These are phyloP conservation scores for Oasisia sp. DNA, from an alignment of 2,888 invertebrate species.

Conservation along the genomic window DNA sequence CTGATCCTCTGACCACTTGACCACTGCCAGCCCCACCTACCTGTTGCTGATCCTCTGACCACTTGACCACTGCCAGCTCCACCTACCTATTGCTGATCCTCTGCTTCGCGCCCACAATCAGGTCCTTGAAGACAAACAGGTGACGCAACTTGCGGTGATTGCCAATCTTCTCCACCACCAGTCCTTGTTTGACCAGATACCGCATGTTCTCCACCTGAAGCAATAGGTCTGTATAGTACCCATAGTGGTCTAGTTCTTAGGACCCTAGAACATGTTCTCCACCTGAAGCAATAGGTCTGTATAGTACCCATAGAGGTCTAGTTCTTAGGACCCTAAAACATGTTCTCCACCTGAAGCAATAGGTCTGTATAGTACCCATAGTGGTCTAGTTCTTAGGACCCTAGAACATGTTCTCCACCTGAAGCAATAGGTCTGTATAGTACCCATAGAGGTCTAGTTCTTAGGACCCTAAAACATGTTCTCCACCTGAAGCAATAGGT, in stretches of 20 bases:
- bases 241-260: no score
- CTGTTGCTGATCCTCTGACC: no score
- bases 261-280: no score
- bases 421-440: background rate
- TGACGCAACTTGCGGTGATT: constrained; percentile 86
- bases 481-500: no score
- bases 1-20: constrained; percentile 41
- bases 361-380: background rate
- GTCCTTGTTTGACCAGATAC: constrained; percentile 91
- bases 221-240: background rate
- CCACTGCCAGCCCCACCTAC: no score
- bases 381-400: no score
- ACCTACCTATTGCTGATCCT: constrained; percentile 44
- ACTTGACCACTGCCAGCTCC: background rate
- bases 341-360: no score
- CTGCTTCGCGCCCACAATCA: constrained; percentile 89
- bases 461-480: no score
- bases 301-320: background rate
- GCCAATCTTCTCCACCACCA: constrained; percentile 90
- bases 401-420: no score
- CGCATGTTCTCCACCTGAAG: constrained; percentile 67
- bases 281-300: background rate
- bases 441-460: background rate
- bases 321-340: no score
- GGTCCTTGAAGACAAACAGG: constrained; percentile 93